Conservation (phyloP, 2,113 vertebrate genomes). For the Naja naja region DNA sequence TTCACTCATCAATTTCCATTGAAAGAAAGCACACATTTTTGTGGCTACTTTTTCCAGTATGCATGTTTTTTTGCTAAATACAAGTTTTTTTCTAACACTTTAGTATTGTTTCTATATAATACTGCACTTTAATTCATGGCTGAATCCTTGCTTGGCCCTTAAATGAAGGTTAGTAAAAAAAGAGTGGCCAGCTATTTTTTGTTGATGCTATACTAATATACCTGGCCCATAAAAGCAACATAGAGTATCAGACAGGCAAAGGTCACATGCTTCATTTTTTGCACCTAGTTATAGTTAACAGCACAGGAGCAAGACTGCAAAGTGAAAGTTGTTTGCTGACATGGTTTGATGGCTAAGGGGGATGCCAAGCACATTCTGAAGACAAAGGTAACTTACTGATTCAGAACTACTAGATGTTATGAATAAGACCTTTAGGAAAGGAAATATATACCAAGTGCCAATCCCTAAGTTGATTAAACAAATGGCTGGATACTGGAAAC, state of each 20-base stretch:
- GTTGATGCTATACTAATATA: not conserved
- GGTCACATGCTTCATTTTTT: not conserved
- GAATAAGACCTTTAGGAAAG: slow-evolving; percentile 5
- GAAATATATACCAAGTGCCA: not conserved
- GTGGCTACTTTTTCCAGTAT: not conserved
- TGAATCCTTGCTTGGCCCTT: not conserved
- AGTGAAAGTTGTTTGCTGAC: not conserved
- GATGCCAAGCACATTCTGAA: not conserved
- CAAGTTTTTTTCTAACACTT: not conserved
- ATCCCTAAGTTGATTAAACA: slow-evolving; percentile 50
- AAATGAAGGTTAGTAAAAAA: not conserved
- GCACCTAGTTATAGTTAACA: not conserved
- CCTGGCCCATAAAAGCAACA: not conserved
- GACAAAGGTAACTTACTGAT: not conserved
- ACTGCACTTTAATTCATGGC: not conserved
- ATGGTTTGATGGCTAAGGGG: not conserved
- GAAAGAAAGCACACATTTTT: not conserved
- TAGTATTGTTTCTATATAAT: not conserved
- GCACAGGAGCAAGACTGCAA: not conserved
- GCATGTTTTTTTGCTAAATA: not conserved
- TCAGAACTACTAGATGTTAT: not conserved
- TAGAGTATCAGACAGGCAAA: not conserved
- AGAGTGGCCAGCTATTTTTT: not conserved
- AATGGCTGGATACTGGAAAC: slow-evolving; percentile 60
- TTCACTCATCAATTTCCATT: not conserved